These are phyloP conservation scores for Drosophila neocordata DNA, from an alignment of 1,140 invertebrate genomes.

Conservation along the genomic window DNA sequence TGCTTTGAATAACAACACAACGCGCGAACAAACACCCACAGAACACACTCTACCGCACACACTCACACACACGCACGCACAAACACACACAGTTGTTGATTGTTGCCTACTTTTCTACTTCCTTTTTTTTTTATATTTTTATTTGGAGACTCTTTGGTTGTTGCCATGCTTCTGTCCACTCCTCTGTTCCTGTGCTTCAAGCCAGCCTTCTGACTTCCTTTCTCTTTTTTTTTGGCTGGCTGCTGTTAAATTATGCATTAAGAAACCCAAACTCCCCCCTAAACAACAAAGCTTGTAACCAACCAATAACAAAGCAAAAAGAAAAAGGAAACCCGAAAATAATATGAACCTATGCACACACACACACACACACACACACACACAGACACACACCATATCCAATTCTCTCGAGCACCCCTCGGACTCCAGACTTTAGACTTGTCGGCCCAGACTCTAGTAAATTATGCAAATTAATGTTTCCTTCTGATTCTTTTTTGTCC, in stretches of 20 bases:
- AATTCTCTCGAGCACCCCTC: constrained; percentile 23
- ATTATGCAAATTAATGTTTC: constrained; percentile 79
- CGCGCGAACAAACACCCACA: constrained; percentile 4
- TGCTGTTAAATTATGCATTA: constrained; percentile 81
- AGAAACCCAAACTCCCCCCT: constrained; percentile 40
- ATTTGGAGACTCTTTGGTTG: background rate
- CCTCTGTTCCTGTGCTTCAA: background rate
- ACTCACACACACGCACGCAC: background rate
- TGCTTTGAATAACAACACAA: constrained; percentile 77
- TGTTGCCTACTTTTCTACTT: constrained; percentile 68
- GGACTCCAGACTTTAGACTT: constrained; percentile 33
- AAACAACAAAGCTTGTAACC: constrained; percentile 17
- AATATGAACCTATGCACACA: constrained; percentile 19
- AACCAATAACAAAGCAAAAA: constrained; percentile 25
- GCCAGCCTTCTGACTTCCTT: background rate
- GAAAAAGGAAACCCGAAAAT: background rate
- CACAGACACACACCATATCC: constrained; percentile 27
- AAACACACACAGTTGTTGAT: constrained; percentile 60
- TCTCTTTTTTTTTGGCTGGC: constrained; percentile 18
- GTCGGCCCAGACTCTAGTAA: constrained; percentile 45
- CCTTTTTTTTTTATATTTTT: constrained; percentile 32
- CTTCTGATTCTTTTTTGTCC: constrained; percentile 57
- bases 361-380: constrained; percentile 30
- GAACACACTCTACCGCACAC: background rate
- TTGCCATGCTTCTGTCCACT: constrained; percentile 9